Evolutionary conservation across 2,888 invertebrate genomes (phyloP).

Genomic region (Drosophila nr. medialis): DNA sequence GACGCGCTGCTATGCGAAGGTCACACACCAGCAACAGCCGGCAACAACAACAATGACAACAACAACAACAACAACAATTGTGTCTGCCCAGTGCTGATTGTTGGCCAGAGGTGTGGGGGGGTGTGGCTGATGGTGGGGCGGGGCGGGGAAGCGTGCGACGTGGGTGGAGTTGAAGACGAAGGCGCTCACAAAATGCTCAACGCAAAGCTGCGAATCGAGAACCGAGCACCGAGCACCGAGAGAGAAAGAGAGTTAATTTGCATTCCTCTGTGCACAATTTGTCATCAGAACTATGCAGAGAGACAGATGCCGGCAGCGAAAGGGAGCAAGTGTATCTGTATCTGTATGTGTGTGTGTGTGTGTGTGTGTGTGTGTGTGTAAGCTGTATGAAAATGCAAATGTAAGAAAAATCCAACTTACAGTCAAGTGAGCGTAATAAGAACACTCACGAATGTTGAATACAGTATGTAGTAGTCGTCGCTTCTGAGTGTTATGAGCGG

Average conservation of each 20-base stretch:
- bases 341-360: neutral
- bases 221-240: constrained; percentile 2
- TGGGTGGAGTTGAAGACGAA: constrained; percentile 49
- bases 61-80: constrained; percentile 23
- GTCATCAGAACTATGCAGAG: constrained; percentile 21
- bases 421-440: constrained; percentile 21
- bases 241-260: constrained; percentile 43
- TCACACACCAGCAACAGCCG: constrained; percentile 57
- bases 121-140: neutral
- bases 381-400: neutral
- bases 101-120: neutral
- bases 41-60: constrained; percentile 16
- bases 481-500: neutral
- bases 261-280: constrained; percentile 48
- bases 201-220: constrained; percentile 7
- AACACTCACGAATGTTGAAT: constrained; percentile 9
- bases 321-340: neutral
- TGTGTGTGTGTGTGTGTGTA: neutral
- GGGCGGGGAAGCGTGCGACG: constrained; percentile 19
- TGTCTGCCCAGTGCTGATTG: constrained; percentile 49
- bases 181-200: constrained; percentile 36
- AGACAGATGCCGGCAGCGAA: neutral
- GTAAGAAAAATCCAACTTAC: neutral
- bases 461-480: neutral
- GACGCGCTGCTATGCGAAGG: constrained; percentile 77